A percentile compares a stretch with the other conserved stretches of the same genome.
Conservation (phyloP, 2,113 vertebrate species). For the Eupsittula cactorum region DNA sequence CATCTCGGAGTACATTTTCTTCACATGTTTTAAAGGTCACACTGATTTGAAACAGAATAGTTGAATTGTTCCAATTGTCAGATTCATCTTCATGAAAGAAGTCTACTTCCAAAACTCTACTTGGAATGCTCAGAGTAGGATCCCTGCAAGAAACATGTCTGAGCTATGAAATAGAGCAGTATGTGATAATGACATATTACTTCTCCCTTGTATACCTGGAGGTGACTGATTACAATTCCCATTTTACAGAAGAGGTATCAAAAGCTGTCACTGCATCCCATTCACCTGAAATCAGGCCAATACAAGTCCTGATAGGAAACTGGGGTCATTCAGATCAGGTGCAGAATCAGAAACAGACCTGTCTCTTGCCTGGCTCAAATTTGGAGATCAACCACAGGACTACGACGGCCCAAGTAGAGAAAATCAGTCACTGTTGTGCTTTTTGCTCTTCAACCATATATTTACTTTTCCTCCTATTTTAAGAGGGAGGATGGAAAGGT, state of each 20-base stretch:
- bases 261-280: neutral
- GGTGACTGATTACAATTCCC: neutral
- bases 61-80: neutral
- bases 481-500: neutral
- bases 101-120: neutral
- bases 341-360: neutral
- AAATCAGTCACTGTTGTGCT: neutral
- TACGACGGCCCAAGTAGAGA: neutral
- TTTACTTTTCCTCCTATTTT: neutral
- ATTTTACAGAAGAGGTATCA: neutral
- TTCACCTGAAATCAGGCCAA: neutral
- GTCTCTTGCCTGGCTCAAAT: neutral
- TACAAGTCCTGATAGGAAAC: neutral
- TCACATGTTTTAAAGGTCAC: neutral
- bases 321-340: neutral
- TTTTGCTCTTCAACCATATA: neutral
- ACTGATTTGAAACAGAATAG: neutral
- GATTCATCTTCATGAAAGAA: neutral
- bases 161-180: neutral
- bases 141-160: neutral
- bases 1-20: neutral
- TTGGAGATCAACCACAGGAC: neutral
- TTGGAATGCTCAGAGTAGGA: neutral
- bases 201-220: neutral
- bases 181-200: neutral